Conservation (phyloP, 2,113 vertebrate genomes). For the Podilymbus podiceps region DNA sequence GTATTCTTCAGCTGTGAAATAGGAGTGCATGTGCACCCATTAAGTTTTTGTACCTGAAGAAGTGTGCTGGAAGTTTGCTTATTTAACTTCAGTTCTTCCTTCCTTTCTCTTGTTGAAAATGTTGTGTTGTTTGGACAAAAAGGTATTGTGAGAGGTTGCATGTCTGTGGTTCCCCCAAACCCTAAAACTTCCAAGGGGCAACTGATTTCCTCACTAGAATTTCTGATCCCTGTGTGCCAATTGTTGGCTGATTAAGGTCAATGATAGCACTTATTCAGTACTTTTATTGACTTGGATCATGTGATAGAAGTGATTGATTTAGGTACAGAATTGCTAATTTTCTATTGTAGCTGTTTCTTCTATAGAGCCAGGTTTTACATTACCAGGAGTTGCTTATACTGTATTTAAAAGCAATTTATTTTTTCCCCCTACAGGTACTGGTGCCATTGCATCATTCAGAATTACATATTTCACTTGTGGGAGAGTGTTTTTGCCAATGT, state of each 20-base stretch:
- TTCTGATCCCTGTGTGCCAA: constrained; percentile 55
- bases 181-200: neutral
- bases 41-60: neutral
- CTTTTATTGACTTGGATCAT: constrained; percentile 68
- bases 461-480: constrained; percentile 30
- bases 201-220: constrained; percentile 5
- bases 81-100: neutral
- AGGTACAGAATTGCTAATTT: constrained; percentile 66
- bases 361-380: neutral
- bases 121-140: neutral
- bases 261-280: constrained; percentile 66
- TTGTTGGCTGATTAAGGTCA: constrained; percentile 72
- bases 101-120: neutral
- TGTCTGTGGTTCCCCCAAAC: neutral
- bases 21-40: neutral
- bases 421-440: neutral
- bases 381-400: constrained; percentile 20
- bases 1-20: neutral
- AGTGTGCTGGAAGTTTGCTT: neutral
- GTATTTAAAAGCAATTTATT: constrained; percentile 28
- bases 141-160: neutral
- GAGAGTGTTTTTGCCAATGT: constrained; percentile 20
- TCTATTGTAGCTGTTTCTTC: constrained; percentile 36
- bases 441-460: neutral
- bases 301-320: constrained; percentile 73